Evolutionary conservation across 2,797 vertebrate species (phyloP), one percentile per base, ranked within the genome.

Genomic region (Perodicticus potto): DNA sequence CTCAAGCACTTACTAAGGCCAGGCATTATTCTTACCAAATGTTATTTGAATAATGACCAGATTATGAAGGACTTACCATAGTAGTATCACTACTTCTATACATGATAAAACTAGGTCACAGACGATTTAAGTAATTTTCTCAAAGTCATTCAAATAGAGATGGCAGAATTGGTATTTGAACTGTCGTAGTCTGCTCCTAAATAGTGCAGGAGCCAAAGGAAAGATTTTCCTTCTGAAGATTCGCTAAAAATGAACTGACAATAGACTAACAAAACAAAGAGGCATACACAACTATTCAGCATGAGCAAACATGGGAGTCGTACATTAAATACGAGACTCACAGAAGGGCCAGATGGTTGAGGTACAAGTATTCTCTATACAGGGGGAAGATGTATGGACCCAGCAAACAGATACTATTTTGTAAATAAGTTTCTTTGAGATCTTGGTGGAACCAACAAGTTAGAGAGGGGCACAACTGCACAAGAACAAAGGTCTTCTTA

Each of bases 31-130:
- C 45, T 92, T 55, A 88, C 43, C 61, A 74, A 85, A 73, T 82
- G 85, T 96, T 57, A 86, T 57, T 86, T 94, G 70, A 93, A 25
- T 61, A 74, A 59, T 19, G 81, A 37, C 34, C 17, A 57, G 43
- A 53, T 92, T 92, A 72, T 65, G 4, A 80, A 23, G 25, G 19
- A 82, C 49, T 87, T 80, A 29, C 37, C 29, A 57, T 57, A n/a
- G 81, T 16, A 23, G 25, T 9, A 40, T 29, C 34, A 23, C 20
- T 25, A 49, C 16, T 89, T 86, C 88, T 92, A 59, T 3, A 82
- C 63, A 70, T 34, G 55, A 70, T 7, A 93, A 32, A 87, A 40
- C 8, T 85, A 90, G 67, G 32, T 69, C 53, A 93, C 34, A 70
- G 34, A 87, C 53, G 92, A 73, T 49, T 53, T 63, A 93, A 78